phyloP scores from a whole-genome alignment of 2,888 invertebrate genomes.

The Listrodromus nycthemerus region DNA sequence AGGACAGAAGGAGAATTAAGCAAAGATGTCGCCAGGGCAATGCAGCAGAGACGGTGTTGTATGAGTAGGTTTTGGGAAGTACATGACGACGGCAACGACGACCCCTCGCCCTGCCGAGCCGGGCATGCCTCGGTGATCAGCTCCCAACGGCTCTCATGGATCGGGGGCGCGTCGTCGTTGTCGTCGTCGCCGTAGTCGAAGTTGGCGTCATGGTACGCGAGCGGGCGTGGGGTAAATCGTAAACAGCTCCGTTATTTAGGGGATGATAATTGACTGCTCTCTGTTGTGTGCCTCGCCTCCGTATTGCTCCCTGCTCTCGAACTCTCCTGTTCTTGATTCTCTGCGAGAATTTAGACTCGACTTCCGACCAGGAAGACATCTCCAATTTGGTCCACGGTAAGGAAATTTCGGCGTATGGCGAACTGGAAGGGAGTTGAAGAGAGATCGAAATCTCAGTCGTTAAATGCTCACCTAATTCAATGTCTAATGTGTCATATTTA shows the following conservation, averaged over 20 bases:
- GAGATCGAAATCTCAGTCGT: background rate
- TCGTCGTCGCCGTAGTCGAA: conserved; percentile 54
- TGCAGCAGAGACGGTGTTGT: conserved; percentile 59
- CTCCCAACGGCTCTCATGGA: conserved; percentile 56
- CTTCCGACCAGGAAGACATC: background rate
- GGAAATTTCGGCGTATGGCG: background rate
- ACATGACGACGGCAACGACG: conserved; percentile 52
- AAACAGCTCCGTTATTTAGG: conserved; percentile 82
- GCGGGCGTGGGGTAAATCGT: conserved; percentile 74
- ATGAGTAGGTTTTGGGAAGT: conserved; percentile 52
- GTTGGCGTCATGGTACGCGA: conserved; percentile 57
- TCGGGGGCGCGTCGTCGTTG: conserved; percentile 52
- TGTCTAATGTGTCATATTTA: background rate
- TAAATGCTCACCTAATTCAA: background rate
- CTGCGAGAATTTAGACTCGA: conserved; percentile 40
- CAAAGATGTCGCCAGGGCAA: conserved; percentile 83
- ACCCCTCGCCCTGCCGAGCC: conserved; percentile 48
- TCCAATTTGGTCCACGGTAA: conserved; percentile 10
- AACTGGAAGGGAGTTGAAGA: background rate
- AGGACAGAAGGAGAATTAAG: conserved; percentile 75
- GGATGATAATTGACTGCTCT: conserved; percentile 81
- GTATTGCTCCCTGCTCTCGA: conserved; percentile 30
- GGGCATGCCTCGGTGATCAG: conserved; percentile 62
- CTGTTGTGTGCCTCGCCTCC: conserved; percentile 60
- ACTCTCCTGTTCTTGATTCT: conserved; percentile 20